Evolutionary conservation across 2,797 vertebrate genomes (phyloP).

Genomic region (Channa striata): DNA sequence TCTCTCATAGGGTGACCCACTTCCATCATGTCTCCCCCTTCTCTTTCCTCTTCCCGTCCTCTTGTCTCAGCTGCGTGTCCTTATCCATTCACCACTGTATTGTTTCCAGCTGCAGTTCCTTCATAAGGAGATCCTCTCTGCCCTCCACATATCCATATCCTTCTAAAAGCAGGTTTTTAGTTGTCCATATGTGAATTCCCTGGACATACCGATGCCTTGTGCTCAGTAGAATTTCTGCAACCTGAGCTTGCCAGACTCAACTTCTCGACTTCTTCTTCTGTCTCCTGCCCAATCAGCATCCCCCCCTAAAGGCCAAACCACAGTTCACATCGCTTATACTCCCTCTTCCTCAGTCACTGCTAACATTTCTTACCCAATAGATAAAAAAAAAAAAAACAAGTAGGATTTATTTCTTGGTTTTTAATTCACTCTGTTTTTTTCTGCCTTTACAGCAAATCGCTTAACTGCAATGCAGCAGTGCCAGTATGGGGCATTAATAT

Average conservation of each 20-base stretch:
- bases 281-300: constrained; percentile 5
- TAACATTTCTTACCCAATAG: constrained; percentile 48
- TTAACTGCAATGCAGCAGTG: constrained; percentile 85
- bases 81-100: constrained; percentile 25
- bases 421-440: constrained; percentile 65
- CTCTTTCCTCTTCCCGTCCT: constrained; percentile 45
- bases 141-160: constrained; percentile 21
- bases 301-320: constrained; percentile 20
- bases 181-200: constrained; percentile 41
- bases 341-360: constrained; percentile 32
- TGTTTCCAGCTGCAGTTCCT: constrained; percentile 39
- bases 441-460: constrained; percentile 76
- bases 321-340: constrained; percentile 22
- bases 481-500: constrained; percentile 83
- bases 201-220: constrained; percentile 32
- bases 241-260: constrained; percentile 10
- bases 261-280: constrained; percentile 5
- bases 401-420: constrained; percentile 57
- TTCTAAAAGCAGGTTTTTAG: constrained; percentile 11
- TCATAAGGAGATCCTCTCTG: constrained; percentile 29
- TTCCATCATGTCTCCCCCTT: constrained; percentile 78
- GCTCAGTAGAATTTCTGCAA: constrained; percentile 40
- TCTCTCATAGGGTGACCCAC: constrained; percentile 85
- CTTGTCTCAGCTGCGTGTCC: constrained; percentile 32
- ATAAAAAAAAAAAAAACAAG: constrained; percentile 45